Conservation (phyloP, 2,113 vertebrate species). For the Amazona vittata region DNA sequence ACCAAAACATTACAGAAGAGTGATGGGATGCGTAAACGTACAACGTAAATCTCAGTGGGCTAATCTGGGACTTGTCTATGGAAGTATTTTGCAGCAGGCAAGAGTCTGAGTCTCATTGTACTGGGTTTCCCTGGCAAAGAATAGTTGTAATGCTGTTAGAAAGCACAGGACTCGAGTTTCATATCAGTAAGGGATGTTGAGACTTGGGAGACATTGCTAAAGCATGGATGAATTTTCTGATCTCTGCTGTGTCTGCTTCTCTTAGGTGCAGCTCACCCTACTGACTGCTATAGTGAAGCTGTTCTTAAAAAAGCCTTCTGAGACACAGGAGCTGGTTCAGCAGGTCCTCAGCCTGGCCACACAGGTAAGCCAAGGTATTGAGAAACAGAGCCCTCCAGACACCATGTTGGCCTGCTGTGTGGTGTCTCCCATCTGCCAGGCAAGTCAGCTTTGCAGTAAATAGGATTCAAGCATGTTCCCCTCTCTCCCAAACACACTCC, state of each 20-base stretch:
- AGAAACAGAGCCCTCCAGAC: background rate
- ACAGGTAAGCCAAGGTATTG: conserved; percentile 80
- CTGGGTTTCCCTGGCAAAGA: background rate
- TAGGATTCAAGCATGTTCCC: background rate
- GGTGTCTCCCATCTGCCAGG: background rate
- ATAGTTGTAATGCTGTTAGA: background rate
- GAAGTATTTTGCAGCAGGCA: background rate
- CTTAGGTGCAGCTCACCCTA: conserved; percentile 92
- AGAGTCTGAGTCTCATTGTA: background rate
- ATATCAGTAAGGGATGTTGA: background rate
- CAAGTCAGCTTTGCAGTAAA: background rate
- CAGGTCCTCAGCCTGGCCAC: conserved; percentile 96
- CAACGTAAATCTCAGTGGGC: background rate
- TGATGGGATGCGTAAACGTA: background rate
- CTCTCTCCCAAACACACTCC: conserved; percentile 76
- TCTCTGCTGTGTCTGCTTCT: background rate
- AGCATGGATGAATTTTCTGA: background rate
- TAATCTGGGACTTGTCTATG: background rate
- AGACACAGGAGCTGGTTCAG: conserved; percentile 95
- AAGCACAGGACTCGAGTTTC: background rate
- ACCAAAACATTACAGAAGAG: background rate
- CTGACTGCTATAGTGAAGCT: conserved; percentile 96
- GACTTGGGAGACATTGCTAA: background rate
- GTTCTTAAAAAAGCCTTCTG: conserved; percentile 95
- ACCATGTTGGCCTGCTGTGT: background rate